These are phyloP conservation scores for Anastatus disparis DNA, from an alignment of 1,140 invertebrate genomes.

Conservation along the genomic window DNA sequence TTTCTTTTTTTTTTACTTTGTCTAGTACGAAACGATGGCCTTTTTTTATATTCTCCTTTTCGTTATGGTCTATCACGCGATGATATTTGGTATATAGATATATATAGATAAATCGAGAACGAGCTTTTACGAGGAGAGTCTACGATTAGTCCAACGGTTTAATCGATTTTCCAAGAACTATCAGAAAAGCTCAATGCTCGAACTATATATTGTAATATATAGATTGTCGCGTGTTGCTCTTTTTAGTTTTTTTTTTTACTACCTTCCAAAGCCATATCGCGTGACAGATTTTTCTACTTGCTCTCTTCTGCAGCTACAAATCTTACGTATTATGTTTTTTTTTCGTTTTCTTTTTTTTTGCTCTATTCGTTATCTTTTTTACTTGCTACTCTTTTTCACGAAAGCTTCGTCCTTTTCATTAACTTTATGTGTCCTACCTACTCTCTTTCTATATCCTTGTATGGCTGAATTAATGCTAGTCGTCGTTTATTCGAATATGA, in stretches of 20 bases:
- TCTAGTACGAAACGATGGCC: too few species aligned
- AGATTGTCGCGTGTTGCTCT: slow-evolving; percentile 27
- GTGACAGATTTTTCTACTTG: slow-evolving; percentile 20
- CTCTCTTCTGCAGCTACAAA: background rate
- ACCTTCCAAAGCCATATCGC: slow-evolving; percentile 42
- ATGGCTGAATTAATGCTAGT: background rate
- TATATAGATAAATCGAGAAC: too few species aligned
- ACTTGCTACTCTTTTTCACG: background rate
- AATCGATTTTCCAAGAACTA: slow-evolving; percentile 27
- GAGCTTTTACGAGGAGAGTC: slow-evolving; percentile 10
- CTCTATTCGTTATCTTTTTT: slow-evolving; percentile 10
- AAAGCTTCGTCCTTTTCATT: slow-evolving; percentile 19
- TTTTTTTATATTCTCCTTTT: too few species aligned
- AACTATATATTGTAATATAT: too few species aligned
- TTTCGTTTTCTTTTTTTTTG: background rate
- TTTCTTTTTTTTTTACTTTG: too few species aligned
- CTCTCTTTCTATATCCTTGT: background rate
- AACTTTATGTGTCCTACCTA: slow-evolving; percentile 17
- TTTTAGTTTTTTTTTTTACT: too few species aligned
- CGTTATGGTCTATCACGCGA: slow-evolving; percentile 9
- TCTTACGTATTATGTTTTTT: background rate
- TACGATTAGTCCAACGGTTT: slow-evolving; percentile 18
- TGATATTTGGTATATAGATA: background rate
- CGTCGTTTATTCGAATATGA: background rate
- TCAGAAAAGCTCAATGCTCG: too few species aligned